Evolutionary conservation across 2,888 invertebrate species (phyloP).

Genomic region (Cataglyphis albicans): DNA sequence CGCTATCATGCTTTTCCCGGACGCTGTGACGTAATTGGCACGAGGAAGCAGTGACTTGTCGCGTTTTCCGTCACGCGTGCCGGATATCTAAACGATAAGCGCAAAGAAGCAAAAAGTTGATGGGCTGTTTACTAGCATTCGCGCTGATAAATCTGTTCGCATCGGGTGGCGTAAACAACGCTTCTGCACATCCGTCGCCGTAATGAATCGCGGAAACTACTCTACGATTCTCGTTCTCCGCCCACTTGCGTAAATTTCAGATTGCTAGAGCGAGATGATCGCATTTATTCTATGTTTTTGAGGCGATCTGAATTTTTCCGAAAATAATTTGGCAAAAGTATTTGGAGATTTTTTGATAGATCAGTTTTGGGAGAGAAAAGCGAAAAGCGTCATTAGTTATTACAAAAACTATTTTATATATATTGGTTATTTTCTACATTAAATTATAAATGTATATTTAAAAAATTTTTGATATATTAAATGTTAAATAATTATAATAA

Average conservation of each 20-base stretch:
- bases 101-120: conserved; percentile 55
- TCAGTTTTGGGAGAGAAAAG: not conserved
- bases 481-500: not conserved
- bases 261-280: conserved; percentile 6
- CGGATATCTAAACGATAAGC: not conserved
- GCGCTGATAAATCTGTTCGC: conserved; percentile 60
- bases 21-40: conserved; percentile 34
- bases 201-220: conserved; percentile 60
- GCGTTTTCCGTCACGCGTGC: conserved; percentile 8
- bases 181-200: conserved; percentile 30
- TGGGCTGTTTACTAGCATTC: conserved; percentile 59
- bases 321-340: not conserved
- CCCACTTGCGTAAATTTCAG: not conserved
- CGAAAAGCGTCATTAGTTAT: not conserved
- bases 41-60: conserved; percentile 12
- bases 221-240: conserved; percentile 16
- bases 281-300: not conserved
- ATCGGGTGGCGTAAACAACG: conserved; percentile 55
- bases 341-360: not conserved
- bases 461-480: not conserved
- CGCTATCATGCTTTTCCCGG: conserved; percentile 25
- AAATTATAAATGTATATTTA: not conserved
- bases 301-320: not conserved
- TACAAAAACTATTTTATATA: not conserved
- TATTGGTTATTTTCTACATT: not conserved